These are phyloP conservation scores for Magallana gigas DNA, from an alignment of 1,140 invertebrate species.

Conservation along the genomic window DNA sequence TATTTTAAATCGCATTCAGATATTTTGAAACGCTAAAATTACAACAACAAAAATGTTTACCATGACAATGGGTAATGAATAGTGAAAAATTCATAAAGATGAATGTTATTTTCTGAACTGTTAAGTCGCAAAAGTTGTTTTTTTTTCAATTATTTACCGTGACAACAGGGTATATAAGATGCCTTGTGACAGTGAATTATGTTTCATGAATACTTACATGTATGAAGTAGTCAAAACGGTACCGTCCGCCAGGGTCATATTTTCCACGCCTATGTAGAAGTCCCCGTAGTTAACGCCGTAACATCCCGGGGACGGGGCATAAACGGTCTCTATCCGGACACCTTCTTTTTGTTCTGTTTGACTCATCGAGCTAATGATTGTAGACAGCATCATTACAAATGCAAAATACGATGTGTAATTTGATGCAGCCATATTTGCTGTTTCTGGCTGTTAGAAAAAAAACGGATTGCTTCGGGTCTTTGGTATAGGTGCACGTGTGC, in stretches of 20 bases:
- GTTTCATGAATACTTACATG: not conserved
- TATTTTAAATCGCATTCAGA: too few species aligned
- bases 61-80: too few species aligned
- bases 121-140: too few species aligned
- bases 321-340: not conserved
- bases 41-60: too few species aligned
- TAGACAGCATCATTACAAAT: not conserved
- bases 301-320: not conserved
- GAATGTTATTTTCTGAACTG: too few species aligned
- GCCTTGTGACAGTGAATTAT: too few species aligned
- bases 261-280: not conserved
- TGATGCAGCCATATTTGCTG: not conserved
- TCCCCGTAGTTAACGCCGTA: not conserved
- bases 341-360: not conserved
- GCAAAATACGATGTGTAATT: not conserved
- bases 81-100: too few species aligned
- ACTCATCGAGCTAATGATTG: not conserved
- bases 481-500: too few species aligned
- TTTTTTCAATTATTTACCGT: too few species aligned
- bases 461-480: not conserved
- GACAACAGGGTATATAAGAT: too few species aligned
- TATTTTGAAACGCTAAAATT: too few species aligned
- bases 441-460: not conserved
- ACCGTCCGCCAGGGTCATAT: not conserved
- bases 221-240: not conserved